phyloP scores from a whole-genome alignment of 2,888 invertebrate species.

The Heliothis peltigera region DNA sequence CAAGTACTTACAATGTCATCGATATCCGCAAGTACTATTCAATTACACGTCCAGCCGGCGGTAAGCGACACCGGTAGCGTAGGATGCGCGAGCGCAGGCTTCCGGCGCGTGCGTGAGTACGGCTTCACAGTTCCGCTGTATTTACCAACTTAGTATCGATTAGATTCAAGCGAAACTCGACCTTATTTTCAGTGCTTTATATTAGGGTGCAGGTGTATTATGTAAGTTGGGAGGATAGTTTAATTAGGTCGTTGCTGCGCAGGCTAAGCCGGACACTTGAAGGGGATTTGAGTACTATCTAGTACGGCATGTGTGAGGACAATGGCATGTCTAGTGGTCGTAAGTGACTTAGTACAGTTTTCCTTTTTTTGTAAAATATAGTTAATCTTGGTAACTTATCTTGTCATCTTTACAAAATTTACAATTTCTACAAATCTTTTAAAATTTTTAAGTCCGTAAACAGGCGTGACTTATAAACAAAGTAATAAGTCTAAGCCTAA shows the following conservation, averaged over 20 bases:
- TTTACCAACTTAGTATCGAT: conserved; percentile 27
- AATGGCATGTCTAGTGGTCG: conserved; percentile 39
- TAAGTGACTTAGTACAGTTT: conserved; percentile 5
- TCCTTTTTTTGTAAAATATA: background rate
- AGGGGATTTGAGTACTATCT: conserved; percentile 65
- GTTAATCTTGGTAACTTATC: no score
- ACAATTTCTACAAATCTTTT: no score
- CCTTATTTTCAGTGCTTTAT: background rate
- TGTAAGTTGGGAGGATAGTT: conserved; percentile 13
- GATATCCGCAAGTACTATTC: conserved; percentile 75
- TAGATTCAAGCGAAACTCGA: conserved; percentile 20
- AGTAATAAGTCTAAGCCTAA: no score
- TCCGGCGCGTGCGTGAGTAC: conserved; percentile 87
- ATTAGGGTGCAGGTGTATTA: background rate
- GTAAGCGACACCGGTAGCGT: conserved; percentile 79
- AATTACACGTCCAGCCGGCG: conserved; percentile 71
- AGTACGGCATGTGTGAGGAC: conserved; percentile 44
- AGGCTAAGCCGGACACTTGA: conserved; percentile 69
- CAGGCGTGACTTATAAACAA: no score
- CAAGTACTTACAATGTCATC: conserved; percentile 70
- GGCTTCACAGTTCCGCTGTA: conserved; percentile 86
- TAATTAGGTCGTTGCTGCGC: conserved; percentile 60
- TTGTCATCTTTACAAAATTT: no score
- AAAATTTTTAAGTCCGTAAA: no score
- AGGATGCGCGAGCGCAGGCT: conserved; percentile 85